A percentile compares a stretch with the other conserved stretches of the same genome.
Evolutionary conservation across 2,113 vertebrate genomes (phyloP).

Genomic region (Heterotilapia buettikoferi): DNA sequence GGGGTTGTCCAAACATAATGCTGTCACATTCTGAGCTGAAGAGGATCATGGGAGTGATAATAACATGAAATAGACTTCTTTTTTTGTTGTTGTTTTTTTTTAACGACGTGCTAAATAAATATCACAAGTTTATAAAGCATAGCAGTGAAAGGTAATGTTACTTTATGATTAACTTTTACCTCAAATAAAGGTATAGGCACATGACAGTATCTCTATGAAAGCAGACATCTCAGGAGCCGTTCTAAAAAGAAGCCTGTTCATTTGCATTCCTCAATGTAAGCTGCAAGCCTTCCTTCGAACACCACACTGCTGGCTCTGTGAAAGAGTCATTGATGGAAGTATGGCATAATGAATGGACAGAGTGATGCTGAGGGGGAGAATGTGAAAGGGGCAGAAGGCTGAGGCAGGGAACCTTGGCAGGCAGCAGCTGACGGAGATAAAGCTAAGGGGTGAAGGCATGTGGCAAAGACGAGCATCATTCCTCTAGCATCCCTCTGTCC

Average conservation of each 20-base stretch:
- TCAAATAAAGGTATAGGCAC: not conserved
- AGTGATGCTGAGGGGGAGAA: conserved; percentile 40
- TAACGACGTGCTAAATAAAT: not conserved
- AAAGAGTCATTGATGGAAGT: conserved; percentile 70
- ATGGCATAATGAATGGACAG: conserved; percentile 64
- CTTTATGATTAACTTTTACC: not conserved
- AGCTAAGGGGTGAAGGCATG: conserved; percentile 18
- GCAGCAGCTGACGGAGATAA: not conserved
- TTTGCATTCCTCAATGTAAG: conserved; percentile 42
- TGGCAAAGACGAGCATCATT: not conserved
- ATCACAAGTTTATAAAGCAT: not conserved
- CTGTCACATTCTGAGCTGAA: not conserved
- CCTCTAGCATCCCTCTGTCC: not conserved
- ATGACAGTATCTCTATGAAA: not conserved
- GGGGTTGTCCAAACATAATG: not conserved
- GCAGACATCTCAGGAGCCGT: not conserved
- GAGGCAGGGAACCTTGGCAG: conserved; percentile 25
- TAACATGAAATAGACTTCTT: not conserved
- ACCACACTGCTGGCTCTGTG: conserved; percentile 44
- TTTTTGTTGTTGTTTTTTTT: not conserved
- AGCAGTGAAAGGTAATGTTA: not conserved
- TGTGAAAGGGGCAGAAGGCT: conserved; percentile 16
- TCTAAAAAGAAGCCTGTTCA: conserved; percentile 4
- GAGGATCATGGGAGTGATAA: not conserved
- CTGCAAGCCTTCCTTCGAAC: conserved; percentile 2